These are phyloP conservation scores for Anomalospiza imberbis DNA, from an alignment of 2,797 vertebrate species.

Conservation along the genomic window DNA sequence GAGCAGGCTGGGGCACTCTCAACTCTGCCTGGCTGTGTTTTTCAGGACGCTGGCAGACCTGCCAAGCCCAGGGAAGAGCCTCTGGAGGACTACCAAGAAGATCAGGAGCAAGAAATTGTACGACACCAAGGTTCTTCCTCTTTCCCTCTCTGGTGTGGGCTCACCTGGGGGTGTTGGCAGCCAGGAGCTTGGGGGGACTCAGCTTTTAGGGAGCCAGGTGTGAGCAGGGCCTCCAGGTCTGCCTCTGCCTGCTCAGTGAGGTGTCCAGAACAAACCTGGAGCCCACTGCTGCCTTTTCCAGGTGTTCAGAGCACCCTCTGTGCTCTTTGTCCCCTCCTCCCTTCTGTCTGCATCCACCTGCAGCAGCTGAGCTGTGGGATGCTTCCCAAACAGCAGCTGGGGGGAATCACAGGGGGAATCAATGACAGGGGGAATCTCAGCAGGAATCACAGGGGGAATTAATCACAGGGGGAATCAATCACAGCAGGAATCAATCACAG, in stretches of 20 bases:
- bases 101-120: conserved; percentile 67
- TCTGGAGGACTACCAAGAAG: conserved; percentile 55
- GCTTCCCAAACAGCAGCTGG: background rate
- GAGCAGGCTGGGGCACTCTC: background rate
- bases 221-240: background rate
- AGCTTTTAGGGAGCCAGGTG: background rate
- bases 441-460: rapidly evolving
- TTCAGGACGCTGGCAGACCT: conserved; percentile 39
- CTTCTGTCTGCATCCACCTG: background rate
- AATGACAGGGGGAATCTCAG: rapidly evolving
- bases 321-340: background rate
- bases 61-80: conserved; percentile 46
- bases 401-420: background rate
- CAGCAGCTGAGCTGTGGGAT: background rate
- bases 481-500: rapidly evolving
- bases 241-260: background rate
- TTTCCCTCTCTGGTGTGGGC: conserved; percentile 15
- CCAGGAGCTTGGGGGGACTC: background rate
- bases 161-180: background rate
- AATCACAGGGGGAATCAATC: rapidly evolving
- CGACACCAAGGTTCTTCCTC: conserved; percentile 39
- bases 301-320: background rate
- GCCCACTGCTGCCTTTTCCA: background rate
- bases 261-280: background rate
- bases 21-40: background rate